Base-by-base conservation (phyloP, 2,797 vertebrate species). In the Pteronotus mesoamericanus region DNA sequence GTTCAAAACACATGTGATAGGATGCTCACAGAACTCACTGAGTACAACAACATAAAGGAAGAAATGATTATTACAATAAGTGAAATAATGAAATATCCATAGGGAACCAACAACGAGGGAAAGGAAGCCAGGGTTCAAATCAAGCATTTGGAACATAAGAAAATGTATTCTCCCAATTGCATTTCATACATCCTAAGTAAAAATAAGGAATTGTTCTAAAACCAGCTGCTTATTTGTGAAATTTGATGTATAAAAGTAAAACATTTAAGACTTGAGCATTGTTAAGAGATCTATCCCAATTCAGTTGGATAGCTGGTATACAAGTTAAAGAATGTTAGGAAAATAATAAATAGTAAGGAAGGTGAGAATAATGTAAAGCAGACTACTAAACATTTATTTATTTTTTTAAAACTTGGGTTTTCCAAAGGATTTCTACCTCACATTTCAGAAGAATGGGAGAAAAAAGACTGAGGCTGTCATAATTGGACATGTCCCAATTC, bases 131-230 rank as follows among this genome's bases (percentile, higher is more conserved):
- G 24, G 10, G 59, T 59, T 59, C 24, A 26, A 24, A 59, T 59
- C 24, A 59, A 29, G 10, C 29, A 29, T 59, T 59, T 59, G 26
- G 24, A 59, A 59, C 24, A 59, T 26, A 59, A 59, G 57, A 26
- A 59, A 29, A 55, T 91, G n/a, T 83, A 93, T 95, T 72, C 83
- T 95, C 12, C 51, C 44, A 69, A 4, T 97, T 94, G 42, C 88
- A 88, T 85, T 95, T 95, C 79, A 74, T 71, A 89, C 26, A 94
- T 5, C n/a, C 57, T 85, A 82, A 69, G 74, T 83, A 57, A 94
- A 77, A 96, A 83, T 82, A 90, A 91, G 93, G 48, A 92, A 51
- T 48, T 80, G 22, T 87, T 94, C 14, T 90, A 85, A 78, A 94
- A 44, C 9, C 51, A 92, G 44, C 48, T 78, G 74, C 46, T 94